Evolutionary conservation across 2,888 invertebrate genomes (phyloP).

Genomic region (Sminthurides aquaticus): DNA sequence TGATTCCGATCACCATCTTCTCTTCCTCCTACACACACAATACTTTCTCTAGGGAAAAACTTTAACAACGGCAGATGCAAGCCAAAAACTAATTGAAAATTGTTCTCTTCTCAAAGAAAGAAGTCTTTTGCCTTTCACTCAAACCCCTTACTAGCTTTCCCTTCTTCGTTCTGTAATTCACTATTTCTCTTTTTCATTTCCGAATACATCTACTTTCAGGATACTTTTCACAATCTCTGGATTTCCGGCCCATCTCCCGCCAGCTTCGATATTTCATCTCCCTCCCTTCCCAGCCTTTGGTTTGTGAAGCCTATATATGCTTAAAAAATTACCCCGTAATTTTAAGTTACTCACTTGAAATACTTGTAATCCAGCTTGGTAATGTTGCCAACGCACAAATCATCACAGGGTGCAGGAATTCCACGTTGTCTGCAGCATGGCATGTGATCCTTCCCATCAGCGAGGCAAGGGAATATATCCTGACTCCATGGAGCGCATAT

Average conservation of each 20-base stretch:
- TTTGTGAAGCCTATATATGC: too few relatives aligned
- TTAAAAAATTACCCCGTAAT: background rate
- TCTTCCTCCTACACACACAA: background rate
- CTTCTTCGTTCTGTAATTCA: too few relatives aligned
- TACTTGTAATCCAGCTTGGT: slow-evolving; percentile 70
- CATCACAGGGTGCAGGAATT: slow-evolving; percentile 65
- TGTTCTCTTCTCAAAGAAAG: too few relatives aligned
- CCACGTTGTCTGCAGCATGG: slow-evolving; percentile 70
- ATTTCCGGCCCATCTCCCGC: too few relatives aligned
- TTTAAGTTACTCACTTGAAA: slow-evolving; percentile 67
- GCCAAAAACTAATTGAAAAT: background rate
- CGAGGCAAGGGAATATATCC: slow-evolving; percentile 69
- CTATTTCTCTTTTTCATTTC: too few relatives aligned
- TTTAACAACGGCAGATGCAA: background rate
- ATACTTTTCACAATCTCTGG: too few relatives aligned
- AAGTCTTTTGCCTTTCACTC: too few relatives aligned
- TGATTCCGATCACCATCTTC: background rate
- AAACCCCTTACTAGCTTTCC: too few relatives aligned
- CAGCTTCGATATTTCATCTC: too few relatives aligned
- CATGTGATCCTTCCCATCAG: slow-evolving; percentile 72
- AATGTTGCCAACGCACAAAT: slow-evolving; percentile 70
- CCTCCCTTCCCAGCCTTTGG: too few relatives aligned
- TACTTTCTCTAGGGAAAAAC: background rate
- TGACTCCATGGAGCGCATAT: slow-evolving; percentile 83
- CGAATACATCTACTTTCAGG: too few relatives aligned